phyloP scores from a whole-genome alignment of 2,113 vertebrate species.

The Pongo abelii region DNA sequence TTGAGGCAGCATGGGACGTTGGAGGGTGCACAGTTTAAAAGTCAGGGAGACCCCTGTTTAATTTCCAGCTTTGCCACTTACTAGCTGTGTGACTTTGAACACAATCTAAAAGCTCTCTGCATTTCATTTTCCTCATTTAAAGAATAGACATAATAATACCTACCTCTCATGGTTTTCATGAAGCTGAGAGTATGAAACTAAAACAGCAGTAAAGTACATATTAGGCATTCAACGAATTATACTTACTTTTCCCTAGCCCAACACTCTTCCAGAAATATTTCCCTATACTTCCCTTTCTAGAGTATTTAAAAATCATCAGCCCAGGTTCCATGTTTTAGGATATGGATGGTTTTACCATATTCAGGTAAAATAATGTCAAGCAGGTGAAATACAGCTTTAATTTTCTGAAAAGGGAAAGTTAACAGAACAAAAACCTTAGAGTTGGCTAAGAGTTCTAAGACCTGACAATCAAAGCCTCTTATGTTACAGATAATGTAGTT shows the following conservation, averaged over 20 bases:
- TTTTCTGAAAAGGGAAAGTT: not conserved
- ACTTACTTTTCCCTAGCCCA: not conserved
- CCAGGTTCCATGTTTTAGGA: not conserved
- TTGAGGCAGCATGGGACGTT: fast-evolving
- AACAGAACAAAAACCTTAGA: not conserved
- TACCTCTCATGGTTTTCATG: not conserved
- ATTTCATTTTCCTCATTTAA: not conserved
- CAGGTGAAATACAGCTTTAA: not conserved
- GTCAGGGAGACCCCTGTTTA: not conserved
- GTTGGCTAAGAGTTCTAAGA: not conserved
- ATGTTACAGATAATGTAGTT: not conserved
- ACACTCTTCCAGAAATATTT: not conserved
- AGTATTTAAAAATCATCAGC: not conserved
- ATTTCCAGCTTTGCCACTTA: not conserved
- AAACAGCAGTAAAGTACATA: not conserved
- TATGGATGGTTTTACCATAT: not conserved
- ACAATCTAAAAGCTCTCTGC: not conserved
- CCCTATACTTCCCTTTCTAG: not conserved
- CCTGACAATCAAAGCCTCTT: not conserved
- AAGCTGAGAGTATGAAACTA: not conserved
- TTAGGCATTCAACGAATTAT: not conserved
- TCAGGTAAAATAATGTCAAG: not conserved
- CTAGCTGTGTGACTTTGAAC: not conserved
- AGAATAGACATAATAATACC: not conserved
- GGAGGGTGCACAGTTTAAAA: not conserved